A percentile compares a stretch with the other conserved stretches of the same genome.
These are phyloP conservation scores for Stegodyphus mimosarum DNA, from an alignment of 1,140 invertebrate species.

Conservation along the genomic window DNA sequence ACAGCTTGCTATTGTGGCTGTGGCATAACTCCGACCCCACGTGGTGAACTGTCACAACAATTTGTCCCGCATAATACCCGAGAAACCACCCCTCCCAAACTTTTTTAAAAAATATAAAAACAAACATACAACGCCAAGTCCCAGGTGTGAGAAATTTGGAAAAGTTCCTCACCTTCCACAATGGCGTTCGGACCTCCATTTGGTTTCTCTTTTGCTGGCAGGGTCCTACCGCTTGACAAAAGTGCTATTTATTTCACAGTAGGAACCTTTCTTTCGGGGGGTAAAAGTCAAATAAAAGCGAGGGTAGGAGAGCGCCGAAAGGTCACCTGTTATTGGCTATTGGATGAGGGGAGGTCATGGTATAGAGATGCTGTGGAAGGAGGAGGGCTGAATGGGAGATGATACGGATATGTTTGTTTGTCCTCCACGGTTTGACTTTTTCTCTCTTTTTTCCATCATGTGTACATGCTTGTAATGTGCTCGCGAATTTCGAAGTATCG, in stretches of 20 bases:
- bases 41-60: conserved; percentile 57
- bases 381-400: too few species aligned
- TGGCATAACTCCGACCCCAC: conserved; percentile 38
- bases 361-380: neutral
- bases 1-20: conserved; percentile 10
- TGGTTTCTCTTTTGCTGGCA: neutral
- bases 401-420: too few species aligned
- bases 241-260: conserved; percentile 33
- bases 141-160: conserved; percentile 49
- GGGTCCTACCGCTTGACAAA: conserved; percentile 15
- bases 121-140: conserved; percentile 34
- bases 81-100: conserved; percentile 42
- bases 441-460: too few species aligned
- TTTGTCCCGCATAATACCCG: conserved; percentile 50
- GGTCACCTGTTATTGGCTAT: conserved; percentile 36
- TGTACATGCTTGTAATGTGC: too few species aligned
- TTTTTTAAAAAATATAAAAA: conserved; percentile 28
- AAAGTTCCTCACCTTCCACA: conserved; percentile 15
- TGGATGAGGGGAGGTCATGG: conserved; percentile 14
- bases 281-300: conserved; percentile 32
- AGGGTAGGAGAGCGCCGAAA: neutral
- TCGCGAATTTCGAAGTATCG: too few species aligned
- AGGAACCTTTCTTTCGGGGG: conserved; percentile 2
- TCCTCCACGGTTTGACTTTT: too few species aligned
- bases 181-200: neutral